phyloP scores from a whole-genome alignment of 1,140 invertebrate genomes.

The Choristoneura fumiferana region DNA sequence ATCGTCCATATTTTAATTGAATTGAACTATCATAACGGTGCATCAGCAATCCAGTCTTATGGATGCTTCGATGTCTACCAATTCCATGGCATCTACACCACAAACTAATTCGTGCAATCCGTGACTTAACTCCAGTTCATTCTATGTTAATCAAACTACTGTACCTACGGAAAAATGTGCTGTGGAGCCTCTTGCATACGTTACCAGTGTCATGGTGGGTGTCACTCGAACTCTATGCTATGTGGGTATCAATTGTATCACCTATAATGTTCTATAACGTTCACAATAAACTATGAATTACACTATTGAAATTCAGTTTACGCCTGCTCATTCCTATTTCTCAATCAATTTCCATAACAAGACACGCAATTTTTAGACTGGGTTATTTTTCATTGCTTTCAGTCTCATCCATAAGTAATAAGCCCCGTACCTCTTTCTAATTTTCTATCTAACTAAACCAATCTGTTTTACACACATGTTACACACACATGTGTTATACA shows the following conservation, averaged over 20 bases:
- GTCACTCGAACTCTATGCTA: constrained; percentile 19
- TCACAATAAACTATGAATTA: too few species aligned
- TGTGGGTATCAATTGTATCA: background rate
- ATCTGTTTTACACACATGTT: too few species aligned
- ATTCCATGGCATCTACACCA: constrained; percentile 43
- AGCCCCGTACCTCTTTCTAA: too few species aligned
- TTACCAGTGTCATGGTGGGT: constrained; percentile 36
- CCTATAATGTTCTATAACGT: background rate
- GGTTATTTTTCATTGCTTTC: too few species aligned
- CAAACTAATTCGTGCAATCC: constrained; percentile 57
- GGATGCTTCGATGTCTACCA: constrained; percentile 56
- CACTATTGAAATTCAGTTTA: too few species aligned
- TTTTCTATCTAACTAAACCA: too few species aligned
- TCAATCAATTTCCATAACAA: too few species aligned
- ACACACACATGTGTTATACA: too few species aligned
- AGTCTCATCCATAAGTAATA: too few species aligned
- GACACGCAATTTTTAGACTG: too few species aligned
- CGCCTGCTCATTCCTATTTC: too few species aligned
- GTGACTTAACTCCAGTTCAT: constrained; percentile 48
- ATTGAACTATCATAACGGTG: constrained; percentile 39
- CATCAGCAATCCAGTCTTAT: constrained; percentile 64
- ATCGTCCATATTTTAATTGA: constrained; percentile 26
- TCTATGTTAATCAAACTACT: constrained; percentile 54
- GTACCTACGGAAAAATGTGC: constrained; percentile 39
- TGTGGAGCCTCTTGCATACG: constrained; percentile 27